Conservation (phyloP, 2,797 vertebrate genomes). For the Hozukius guyotensis region DNA sequence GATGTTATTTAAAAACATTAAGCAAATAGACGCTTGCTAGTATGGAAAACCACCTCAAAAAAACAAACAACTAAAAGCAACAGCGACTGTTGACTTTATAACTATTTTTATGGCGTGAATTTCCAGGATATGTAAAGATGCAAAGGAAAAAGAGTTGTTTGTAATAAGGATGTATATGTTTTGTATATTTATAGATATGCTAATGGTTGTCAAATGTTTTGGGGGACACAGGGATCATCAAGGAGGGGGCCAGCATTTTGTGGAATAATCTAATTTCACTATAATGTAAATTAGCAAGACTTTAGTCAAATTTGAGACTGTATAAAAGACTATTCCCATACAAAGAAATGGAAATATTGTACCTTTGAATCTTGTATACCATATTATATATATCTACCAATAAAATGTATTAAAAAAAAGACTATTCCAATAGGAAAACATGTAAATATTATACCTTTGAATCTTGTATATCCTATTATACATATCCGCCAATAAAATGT, state of each 20-base stretch:
- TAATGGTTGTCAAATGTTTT: not conserved
- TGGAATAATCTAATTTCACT: not conserved
- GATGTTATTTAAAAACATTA: slow-evolving; percentile 32
- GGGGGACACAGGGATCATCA: no score
- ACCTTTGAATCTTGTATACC: no score
- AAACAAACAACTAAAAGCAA: slow-evolving; percentile 42
- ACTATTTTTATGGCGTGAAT: slow-evolving; percentile 48
- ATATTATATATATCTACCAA: no score
- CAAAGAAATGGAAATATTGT: no score
- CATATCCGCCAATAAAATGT: no score
- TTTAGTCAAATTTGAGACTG: not conserved
- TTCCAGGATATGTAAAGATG: slow-evolving; percentile 24
- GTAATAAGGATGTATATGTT: not conserved
- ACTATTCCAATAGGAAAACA: no score
- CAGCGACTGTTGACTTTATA: slow-evolving; percentile 41
- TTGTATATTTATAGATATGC: not conserved
- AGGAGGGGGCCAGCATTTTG: not conserved
- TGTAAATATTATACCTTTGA: no score
- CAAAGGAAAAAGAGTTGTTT: slow-evolving; percentile 4
- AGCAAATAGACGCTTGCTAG: slow-evolving; percentile 33
- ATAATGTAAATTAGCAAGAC: not conserved
- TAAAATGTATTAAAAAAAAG: no score
- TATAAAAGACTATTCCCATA: not conserved
- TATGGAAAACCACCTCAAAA: slow-evolving; percentile 26
- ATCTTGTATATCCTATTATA: no score